Evolutionary conservation across 2,797 vertebrate species (phyloP).

Genomic region (Lithobates pipiens): DNA sequence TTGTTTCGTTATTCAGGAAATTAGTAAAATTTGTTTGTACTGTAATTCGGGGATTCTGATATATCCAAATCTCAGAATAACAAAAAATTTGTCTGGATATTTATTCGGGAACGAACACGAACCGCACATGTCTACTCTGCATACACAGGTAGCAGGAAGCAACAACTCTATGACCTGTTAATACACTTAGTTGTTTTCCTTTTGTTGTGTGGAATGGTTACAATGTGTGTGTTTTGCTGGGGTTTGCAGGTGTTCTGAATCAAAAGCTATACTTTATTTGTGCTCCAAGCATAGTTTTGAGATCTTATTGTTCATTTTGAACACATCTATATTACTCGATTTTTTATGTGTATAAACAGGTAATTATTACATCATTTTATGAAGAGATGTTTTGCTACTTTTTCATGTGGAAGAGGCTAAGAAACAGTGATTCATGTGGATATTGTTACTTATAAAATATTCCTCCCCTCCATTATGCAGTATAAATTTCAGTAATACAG

Average conservation of each 20-base stretch:
- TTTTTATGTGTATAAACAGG: no score
- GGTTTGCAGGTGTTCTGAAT: background rate
- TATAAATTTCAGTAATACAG: background rate
- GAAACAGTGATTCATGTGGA: background rate
- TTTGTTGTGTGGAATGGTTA: background rate
- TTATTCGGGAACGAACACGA: no score
- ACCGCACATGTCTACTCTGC: no score
- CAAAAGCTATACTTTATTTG: background rate
- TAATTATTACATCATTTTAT: background rate
- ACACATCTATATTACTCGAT: no score
- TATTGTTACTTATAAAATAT: background rate
- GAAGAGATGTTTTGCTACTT: background rate
- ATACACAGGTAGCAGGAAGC: no score
- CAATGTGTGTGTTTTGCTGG: background rate
- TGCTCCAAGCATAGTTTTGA: background rate
- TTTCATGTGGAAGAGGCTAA: background rate
- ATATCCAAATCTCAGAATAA: no score
- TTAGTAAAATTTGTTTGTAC: no score
- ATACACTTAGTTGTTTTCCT: background rate
- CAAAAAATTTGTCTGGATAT: no score
- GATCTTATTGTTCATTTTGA: background rate
- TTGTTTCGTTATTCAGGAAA: no score
- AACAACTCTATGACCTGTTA: no score
- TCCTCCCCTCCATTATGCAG: slow-evolving; percentile 12
- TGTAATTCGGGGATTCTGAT: no score